Conservation (phyloP, 1,140 invertebrate species). For the silkworm (Bombyx mori) region DNA sequence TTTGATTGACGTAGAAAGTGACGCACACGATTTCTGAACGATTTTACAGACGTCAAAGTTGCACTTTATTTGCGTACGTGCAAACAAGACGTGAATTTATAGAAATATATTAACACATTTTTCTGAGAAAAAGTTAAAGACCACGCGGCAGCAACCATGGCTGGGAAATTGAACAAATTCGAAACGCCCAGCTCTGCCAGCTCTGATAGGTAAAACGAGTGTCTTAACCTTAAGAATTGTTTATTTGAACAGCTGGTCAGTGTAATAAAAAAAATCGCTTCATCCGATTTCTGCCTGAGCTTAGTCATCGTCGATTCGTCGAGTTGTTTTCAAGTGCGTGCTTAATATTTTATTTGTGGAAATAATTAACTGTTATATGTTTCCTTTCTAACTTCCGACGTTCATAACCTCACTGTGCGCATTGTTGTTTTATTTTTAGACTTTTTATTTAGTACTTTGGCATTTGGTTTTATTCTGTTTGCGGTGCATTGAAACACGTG, state of each 20-base stretch:
- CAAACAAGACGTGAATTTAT: conserved; percentile 34
- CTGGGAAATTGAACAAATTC: conserved; percentile 77
- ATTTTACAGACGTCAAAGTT: conserved; percentile 30
- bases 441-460: conserved; percentile 58
- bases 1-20: neutral
- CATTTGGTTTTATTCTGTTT: conserved; percentile 41
- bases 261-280: conserved; percentile 47
- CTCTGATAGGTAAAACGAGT: conserved; percentile 81
- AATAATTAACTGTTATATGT: conserved; percentile 9
- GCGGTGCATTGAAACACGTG: conserved; percentile 47
- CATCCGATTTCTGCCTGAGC: conserved; percentile 35
- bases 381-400: conserved; percentile 18
- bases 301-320: conserved; percentile 29
- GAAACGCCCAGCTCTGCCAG: conserved; percentile 87
- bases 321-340: conserved; percentile 30
- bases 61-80: conserved; percentile 33
- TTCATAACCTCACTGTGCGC: conserved; percentile 56
- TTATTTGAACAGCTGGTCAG: conserved; percentile 59
- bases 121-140: conserved; percentile 27
- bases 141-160: conserved; percentile 66
- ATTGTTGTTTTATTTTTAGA: conserved; percentile 67
- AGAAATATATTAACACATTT: conserved; percentile 19
- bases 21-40: conserved; percentile 33
- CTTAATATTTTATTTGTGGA: conserved; percentile 21
- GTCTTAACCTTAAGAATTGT: conserved; percentile 50